These are phyloP conservation scores for Drosophila pseudoobscura DNA, from an alignment of 1,140 invertebrate species.

Conservation along the genomic window DNA sequence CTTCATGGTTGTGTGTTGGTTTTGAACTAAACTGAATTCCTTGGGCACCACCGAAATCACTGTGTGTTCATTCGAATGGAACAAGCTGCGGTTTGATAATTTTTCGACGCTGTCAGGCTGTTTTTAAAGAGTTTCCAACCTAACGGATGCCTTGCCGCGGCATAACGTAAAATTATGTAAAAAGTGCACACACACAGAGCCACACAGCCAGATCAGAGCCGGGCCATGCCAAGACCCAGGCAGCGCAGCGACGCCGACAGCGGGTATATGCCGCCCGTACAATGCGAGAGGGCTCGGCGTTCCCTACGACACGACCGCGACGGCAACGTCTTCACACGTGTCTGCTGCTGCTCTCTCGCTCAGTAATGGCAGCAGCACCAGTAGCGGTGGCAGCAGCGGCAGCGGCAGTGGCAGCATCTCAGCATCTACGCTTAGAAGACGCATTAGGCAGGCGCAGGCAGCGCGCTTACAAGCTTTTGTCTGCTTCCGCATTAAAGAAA, in stretches of 20 bases:
- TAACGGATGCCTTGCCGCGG: conserved; percentile 71
- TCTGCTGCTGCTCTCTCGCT: conserved; percentile 32
- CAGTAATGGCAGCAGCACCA: conserved; percentile 6
- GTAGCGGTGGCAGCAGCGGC: not conserved
- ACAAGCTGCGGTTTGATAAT: conserved; percentile 84
- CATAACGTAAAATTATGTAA: conserved; percentile 82
- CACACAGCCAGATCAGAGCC: conserved; percentile 16
- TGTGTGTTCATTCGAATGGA: conserved; percentile 84
- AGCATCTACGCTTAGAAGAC: conserved; percentile 56
- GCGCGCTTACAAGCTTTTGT: conserved; percentile 64
- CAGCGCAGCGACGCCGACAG: conserved; percentile 36
- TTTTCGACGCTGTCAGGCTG: conserved; percentile 82
- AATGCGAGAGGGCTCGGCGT: conserved; percentile 46
- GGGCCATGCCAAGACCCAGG: not conserved
- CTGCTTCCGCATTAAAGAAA: conserved; percentile 78
- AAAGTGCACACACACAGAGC: conserved; percentile 66
- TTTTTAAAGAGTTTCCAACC: conserved; percentile 83
- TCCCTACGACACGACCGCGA: conserved; percentile 35
- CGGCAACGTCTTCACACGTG: conserved; percentile 49
- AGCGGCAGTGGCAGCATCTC: conserved; percentile 28
- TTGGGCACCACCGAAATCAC: conserved; percentile 81
- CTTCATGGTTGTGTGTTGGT: conserved; percentile 64
- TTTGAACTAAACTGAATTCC: conserved; percentile 66
- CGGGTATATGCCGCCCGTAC: conserved; percentile 2
- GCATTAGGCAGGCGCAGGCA: conserved; percentile 56